phyloP scores from a whole-genome alignment of 2,113 vertebrate genomes.

The Hiodon tergisus region DNA sequence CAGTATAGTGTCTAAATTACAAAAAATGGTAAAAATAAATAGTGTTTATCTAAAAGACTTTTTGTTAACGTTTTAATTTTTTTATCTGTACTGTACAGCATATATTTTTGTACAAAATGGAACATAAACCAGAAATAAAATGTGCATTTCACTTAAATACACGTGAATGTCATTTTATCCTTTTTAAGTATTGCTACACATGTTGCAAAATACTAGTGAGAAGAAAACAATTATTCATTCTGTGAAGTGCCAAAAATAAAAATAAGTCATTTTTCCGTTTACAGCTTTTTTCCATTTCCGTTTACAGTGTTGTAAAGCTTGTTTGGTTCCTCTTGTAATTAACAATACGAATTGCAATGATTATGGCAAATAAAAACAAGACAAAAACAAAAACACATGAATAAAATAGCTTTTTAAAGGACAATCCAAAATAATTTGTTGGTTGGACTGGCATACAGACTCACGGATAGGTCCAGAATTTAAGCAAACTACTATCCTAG shows the following conservation, averaged over 20 bases:
- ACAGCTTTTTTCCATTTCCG: neutral
- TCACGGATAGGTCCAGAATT: neutral
- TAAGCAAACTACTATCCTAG: too few relatives aligned
- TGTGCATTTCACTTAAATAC: conserved; percentile 71
- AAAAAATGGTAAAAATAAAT: conserved; percentile 93
- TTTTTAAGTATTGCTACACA: conserved; percentile 77
- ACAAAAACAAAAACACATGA: conserved; percentile 25
- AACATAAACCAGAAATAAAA: conserved; percentile 77
- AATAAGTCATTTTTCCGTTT: conserved; percentile 61
- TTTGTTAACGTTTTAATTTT: conserved; percentile 57
- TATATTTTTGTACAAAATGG: conserved; percentile 88
- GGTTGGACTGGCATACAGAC: neutral
- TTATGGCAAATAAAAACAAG: conserved; percentile 42
- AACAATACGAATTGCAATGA: conserved; percentile 51
- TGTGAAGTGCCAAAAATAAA: conserved; percentile 68
- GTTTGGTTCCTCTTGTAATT: conserved; percentile 54
- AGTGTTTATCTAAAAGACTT: conserved; percentile 77
- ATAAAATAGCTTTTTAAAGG: neutral
- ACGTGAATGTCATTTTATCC: conserved; percentile 64
- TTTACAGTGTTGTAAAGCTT: conserved; percentile 57
- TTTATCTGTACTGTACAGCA: conserved; percentile 82
- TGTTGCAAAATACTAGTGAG: conserved; percentile 76
- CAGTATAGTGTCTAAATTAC: conserved; percentile 88
- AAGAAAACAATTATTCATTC: conserved; percentile 66
- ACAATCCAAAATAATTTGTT: neutral